A percentile compares a stretch with the other conserved stretches of the same genome.
phyloP scores from a whole-genome alignment of 2,888 invertebrate species.

The Melinaea marsaeus region DNA sequence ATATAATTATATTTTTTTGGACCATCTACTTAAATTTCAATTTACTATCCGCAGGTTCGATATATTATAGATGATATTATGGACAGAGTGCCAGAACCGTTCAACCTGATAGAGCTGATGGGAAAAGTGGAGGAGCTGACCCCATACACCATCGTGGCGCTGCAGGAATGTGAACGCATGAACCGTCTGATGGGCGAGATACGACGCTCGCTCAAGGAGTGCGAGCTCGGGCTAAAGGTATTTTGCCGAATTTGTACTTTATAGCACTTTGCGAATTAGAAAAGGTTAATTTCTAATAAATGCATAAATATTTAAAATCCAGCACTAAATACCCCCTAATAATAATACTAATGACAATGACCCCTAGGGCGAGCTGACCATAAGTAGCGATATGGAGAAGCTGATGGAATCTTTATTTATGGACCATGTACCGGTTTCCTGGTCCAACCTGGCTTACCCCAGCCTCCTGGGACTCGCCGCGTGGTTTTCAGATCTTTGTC shows the following conservation, averaged over 20 bases:
- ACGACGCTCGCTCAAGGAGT: constrained; percentile 87
- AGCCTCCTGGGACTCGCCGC: constrained; percentile 88
- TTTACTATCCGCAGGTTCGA: constrained; percentile 76
- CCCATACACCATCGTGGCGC: constrained; percentile 93
- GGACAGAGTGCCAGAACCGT: constrained; percentile 93
- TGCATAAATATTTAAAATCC: too few relatives aligned
- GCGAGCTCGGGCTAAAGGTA: constrained; percentile 93
- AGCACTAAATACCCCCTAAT: too few relatives aligned
- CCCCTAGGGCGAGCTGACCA: constrained; percentile 91
- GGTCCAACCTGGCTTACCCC: constrained; percentile 93
- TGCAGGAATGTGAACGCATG: constrained; percentile 97
- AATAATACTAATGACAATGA: too few relatives aligned
- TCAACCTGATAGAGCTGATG: constrained; percentile 91
- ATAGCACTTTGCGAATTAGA: too few relatives aligned
- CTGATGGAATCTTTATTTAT: constrained; percentile 91
- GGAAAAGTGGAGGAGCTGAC: constrained; percentile 92
- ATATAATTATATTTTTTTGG: neutral
- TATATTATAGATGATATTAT: constrained; percentile 88
- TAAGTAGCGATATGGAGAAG: constrained; percentile 94
- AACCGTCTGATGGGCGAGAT: constrained; percentile 91
- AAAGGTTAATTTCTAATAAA: too few relatives aligned
- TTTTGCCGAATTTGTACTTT: neutral
- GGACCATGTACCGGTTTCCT: constrained; percentile 91
- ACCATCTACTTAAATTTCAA: neutral
- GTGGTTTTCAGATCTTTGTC: constrained; percentile 92